Evolutionary conservation across 35 echinoderm and acorn worm species (phyloP), one percentile per base, ranked within the genome.

Genomic region (Ophiothrix spiculata): DNA sequence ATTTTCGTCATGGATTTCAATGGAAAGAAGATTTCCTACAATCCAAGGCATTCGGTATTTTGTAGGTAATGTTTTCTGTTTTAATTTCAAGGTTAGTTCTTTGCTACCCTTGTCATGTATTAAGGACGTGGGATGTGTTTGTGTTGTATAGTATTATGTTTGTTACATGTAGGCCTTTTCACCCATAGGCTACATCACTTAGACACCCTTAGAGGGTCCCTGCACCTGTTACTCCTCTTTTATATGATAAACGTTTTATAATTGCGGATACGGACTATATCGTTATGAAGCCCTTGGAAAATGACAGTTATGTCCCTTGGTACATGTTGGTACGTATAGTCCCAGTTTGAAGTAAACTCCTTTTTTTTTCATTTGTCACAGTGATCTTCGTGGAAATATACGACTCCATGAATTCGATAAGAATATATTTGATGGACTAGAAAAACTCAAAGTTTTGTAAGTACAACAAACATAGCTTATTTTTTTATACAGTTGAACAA

Each of bases 361-460:
- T 80, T 82, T 82, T 17, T 21, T 64, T 46, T 78, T 39, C 76
- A 75, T 25, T 17, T 80, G 17, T 82, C n/a, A 41, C 42, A 94
- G 91, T 25, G 79, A 94, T 77, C 79, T 94, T 14, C 56, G 88
- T 34, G 64, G 73, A 28, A 90, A 77, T 81, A 69, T 45, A 0
- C 77, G 88, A 28, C 21, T 78, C n/a, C 36, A 39, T 17, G 84
- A 49, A 6, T 49, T 95, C 39, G 42, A 95, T 25, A 34, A 49
- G 1, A 42, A 91, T 42, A 82, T 95, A 10, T 95, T 95, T 42
- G 37, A 88, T 32, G 93, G 93, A 0, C 74, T 95, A 35, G 81
- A 79, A 13, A 81, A 74, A 23, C 64, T 95, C 34, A 60, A 86
- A 33, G 76, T 83, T 40, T 25, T 95, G 93, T 95, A 79, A 95